Conservation (phyloP, 2,888 invertebrate species). For the Drosophila subquinaria region DNA sequence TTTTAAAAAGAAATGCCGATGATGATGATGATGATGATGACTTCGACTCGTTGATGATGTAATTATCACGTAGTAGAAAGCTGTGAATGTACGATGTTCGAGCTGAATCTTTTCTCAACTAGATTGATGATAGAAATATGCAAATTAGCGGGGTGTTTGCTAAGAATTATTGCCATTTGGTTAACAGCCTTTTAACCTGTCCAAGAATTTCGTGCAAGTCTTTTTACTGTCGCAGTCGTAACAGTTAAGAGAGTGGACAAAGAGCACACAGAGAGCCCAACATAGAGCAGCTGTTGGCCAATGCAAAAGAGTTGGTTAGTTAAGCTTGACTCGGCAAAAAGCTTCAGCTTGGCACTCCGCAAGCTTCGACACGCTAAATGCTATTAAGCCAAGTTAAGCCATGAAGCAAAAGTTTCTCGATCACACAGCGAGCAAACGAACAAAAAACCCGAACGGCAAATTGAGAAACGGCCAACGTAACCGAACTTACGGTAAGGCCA, state of each 20-base stretch:
- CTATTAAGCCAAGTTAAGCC: slow-evolving; percentile 75
- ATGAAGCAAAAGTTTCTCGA: slow-evolving; percentile 67
- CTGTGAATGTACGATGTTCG: slow-evolving; percentile 23
- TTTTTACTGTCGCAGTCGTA: slow-evolving; percentile 1
- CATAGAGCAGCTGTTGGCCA: slow-evolving; percentile 3
- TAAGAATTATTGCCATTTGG: slow-evolving; percentile 43
- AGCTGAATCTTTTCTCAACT: slow-evolving; percentile 13
- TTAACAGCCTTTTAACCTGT: slow-evolving; percentile 46
- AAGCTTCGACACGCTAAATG: slow-evolving; percentile 70
- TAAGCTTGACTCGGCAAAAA: slow-evolving; percentile 35
- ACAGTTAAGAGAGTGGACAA: slow-evolving; percentile 32
- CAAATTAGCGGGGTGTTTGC: slow-evolving; percentile 44
- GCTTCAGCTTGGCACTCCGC: slow-evolving; percentile 49
- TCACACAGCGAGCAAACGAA: slow-evolving; percentile 28
- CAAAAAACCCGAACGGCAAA: slow-evolving; percentile 50
- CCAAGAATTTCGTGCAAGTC: slow-evolving; percentile 6
- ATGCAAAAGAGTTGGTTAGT: slow-evolving; percentile 23
- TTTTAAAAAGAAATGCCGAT: slow-evolving; percentile 45
- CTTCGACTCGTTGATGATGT: slow-evolving; percentile 68
- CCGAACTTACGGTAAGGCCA: slow-evolving; percentile 78
- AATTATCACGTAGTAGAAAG: slow-evolving; percentile 77
- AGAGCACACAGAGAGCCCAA: slow-evolving; percentile 14
- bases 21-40: slow-evolving; percentile 12
- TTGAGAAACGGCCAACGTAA: slow-evolving; percentile 72
- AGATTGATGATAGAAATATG: slow-evolving; percentile 69